Conservation (phyloP, 1,140 invertebrate genomes). For the Coboldia fuscipes region DNA sequence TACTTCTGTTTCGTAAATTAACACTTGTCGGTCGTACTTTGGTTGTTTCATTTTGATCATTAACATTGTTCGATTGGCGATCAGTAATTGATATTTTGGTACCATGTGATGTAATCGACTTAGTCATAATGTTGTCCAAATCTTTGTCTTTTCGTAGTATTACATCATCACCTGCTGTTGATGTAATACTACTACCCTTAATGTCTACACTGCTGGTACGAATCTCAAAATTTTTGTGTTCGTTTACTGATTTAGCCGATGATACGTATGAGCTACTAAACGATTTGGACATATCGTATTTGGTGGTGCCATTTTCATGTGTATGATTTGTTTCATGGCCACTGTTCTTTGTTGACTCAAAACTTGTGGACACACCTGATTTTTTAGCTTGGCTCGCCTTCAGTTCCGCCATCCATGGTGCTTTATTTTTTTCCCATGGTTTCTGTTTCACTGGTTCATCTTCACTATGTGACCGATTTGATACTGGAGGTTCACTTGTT, state of each 20-base stretch:
- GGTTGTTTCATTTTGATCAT: constrained; percentile 8
- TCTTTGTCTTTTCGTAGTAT: not conserved
- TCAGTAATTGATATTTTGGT: constrained; percentile 3
- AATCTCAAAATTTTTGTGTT: constrained; percentile 1
- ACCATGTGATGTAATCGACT: constrained; percentile 11
- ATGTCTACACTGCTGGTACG: constrained; percentile 3
- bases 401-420: constrained; percentile 44
- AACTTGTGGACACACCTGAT: constrained; percentile 23
- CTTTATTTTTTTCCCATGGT: constrained; percentile 35
- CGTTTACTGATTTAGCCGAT: constrained; percentile 1
- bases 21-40: constrained; percentile 17
- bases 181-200: too few species aligned
- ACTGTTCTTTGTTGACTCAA: constrained; percentile 7
- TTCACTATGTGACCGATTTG: constrained; percentile 11
- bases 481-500: constrained; percentile 5
- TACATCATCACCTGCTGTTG: not conserved
- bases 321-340: constrained; percentile 1
- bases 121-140: constrained; percentile 9
- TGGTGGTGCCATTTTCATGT: constrained; percentile 6
- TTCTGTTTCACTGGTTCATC: constrained; percentile 23
- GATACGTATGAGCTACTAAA: constrained; percentile 3
- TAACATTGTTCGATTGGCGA: constrained; percentile 11
- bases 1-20: constrained; percentile 16
- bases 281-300: constrained; percentile 4
- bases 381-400: constrained; percentile 40